These are phyloP conservation scores for Oxygymnocypris stewartii DNA, from an alignment of 2,113 vertebrate species.

Conservation along the genomic window DNA sequence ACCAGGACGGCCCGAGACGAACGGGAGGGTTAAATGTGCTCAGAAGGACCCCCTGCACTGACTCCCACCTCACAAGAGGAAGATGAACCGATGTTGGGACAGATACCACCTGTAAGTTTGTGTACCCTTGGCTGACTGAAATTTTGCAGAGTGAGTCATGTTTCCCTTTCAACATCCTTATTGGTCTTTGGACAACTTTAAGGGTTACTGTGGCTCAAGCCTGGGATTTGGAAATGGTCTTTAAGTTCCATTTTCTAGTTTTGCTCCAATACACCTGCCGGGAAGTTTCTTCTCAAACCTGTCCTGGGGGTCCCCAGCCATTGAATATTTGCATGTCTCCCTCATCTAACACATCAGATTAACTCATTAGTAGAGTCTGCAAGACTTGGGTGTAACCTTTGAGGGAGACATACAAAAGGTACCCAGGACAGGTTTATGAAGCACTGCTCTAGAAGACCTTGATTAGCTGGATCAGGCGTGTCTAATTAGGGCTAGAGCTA, in stretches of 20 bases:
- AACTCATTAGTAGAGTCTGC: not conserved
- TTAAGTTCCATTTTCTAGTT: not conserved
- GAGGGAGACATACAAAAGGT: not conserved
- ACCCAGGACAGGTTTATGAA: not conserved
- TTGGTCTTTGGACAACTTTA: not conserved
- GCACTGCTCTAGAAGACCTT: not conserved
- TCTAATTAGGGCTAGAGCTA: not conserved
- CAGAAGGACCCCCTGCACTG: conserved; percentile 73
- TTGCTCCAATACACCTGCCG: not conserved
- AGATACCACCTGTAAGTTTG: conserved; percentile 63
- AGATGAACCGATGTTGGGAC: conserved; percentile 69
- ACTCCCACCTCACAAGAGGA: conserved; percentile 76
- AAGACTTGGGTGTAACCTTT: too few species aligned
- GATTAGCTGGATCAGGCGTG: not conserved
- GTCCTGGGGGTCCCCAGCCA: not conserved
- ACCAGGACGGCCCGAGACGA: conserved; percentile 62
- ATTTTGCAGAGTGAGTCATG: not conserved
- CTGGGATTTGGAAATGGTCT: too few species aligned
- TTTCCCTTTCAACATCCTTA: not conserved
- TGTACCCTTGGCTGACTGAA: not conserved
- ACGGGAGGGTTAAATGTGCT: conserved; percentile 67
- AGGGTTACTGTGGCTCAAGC: not conserved
- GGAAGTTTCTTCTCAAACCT: not conserved
- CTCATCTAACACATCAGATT: not conserved
- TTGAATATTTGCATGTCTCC: not conserved